Evolutionary conservation across 2,113 vertebrate species (phyloP).

Genomic region (western clawed frog (Xenopus tropicalis)): UCB_Xtro_10.0 CM004452.2:5545001-5545500

Average conservation of each 20-base stretch:
- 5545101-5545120: too few relatives aligned
- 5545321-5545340: slow-evolving; percentile 7
- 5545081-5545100: too few relatives aligned
- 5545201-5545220: not conserved
- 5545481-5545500: slow-evolving; percentile 33
- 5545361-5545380: slow-evolving; percentile 1
- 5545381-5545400: not conserved
- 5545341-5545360: slow-evolving; percentile 2
- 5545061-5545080: too few relatives aligned
- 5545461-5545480: slow-evolving; percentile 26
- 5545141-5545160: too few relatives aligned
- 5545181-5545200: not conserved
- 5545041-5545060: too few relatives aligned
- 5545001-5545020: too few relatives aligned
- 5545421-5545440: slow-evolving; percentile 7
- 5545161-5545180: not conserved
- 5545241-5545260: not conserved
- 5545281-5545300: slow-evolving; percentile 15
- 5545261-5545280: slow-evolving; percentile 1
- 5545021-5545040: too few relatives aligned
- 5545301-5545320: slow-evolving; percentile 35
- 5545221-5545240: not conserved
- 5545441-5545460: slow-evolving; percentile 24
- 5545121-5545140: too few relatives aligned
- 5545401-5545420: slow-evolving; percentile 10